phyloP scores from a whole-genome alignment of 64 coral and sea anemone genomes.

The Montipora capricornis region DNA sequence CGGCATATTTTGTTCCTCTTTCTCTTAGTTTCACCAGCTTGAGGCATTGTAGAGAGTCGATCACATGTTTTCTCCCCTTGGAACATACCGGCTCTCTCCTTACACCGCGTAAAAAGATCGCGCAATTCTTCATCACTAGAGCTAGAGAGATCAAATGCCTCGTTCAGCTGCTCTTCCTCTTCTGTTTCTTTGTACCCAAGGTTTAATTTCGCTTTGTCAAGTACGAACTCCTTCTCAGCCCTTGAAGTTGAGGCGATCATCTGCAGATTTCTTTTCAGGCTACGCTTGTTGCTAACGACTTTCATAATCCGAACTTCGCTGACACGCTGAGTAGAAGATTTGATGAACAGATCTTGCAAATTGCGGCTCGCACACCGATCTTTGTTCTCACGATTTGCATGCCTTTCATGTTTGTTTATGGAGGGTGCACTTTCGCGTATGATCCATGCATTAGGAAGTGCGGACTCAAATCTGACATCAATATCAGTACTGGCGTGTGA shows the following conservation, averaged over 20 bases:
- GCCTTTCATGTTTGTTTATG: conserved; percentile 5
- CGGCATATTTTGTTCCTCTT: conserved; percentile 27
- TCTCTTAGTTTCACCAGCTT: conserved; percentile 1
- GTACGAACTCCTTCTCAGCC: not conserved
- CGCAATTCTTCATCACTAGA: conserved; percentile 35
- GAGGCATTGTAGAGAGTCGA: not conserved
- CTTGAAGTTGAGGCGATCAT: not conserved
- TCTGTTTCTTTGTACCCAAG: not conserved
- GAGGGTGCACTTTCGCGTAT: not conserved
- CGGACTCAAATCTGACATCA: not conserved
- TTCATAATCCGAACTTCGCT: conserved; percentile 29
- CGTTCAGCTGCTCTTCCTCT: not conserved
- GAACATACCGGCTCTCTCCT: not conserved
- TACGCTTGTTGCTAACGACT: conserved; percentile 9
- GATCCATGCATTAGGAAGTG: conserved; percentile 1
- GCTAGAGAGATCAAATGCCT: conserved; percentile 29
- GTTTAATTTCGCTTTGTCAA: not conserved
- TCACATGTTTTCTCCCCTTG: not conserved
- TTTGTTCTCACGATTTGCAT: not conserved
- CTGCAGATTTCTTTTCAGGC: not conserved
- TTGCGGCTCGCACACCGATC: not conserved
- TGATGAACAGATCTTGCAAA: not conserved
- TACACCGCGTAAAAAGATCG: not conserved
- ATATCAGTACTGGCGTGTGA: not conserved
- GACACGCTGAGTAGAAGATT: conserved; percentile 8